These are phyloP conservation scores for Platygyra sinensis DNA, from an alignment of 64 coral and sea anemone genomes.

Conservation along the genomic window DNA sequence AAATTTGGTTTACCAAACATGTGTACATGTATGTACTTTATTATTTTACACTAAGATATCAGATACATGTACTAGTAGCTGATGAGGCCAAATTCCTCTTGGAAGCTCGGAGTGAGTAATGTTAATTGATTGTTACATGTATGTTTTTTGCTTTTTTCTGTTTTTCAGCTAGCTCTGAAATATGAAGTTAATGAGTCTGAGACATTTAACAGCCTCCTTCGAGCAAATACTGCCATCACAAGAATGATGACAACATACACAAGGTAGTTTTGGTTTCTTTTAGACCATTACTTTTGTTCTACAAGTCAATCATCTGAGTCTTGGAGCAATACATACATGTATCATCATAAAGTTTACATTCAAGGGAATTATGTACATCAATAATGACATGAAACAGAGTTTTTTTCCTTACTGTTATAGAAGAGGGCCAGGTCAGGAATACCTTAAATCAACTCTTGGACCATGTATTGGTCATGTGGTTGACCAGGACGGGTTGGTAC, in stretches of 20 bases:
- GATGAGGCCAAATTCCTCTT: no score
- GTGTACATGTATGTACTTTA: no score
- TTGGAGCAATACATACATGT: no score
- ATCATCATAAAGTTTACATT: no score
- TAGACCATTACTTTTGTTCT: no score
- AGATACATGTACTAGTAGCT: no score
- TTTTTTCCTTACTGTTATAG: slow-evolving; percentile 15
- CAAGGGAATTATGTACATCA: no score
- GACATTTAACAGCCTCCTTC: slow-evolving; percentile 83
- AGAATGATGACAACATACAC: slow-evolving; percentile 99
- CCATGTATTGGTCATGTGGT: slow-evolving; percentile 66
- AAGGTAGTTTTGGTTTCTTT: slow-evolving; percentile 43
- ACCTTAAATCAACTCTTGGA: slow-evolving; percentile 84
- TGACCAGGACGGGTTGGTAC: slow-evolving; percentile 50
- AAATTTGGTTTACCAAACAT: no score
- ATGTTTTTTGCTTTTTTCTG: not conserved
- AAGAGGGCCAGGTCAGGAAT: slow-evolving; percentile 94
- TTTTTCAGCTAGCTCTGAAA: slow-evolving; percentile 76
- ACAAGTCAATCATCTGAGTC: no score
- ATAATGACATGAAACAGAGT: not conserved
- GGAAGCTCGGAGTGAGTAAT: no score
- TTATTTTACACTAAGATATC: no score
- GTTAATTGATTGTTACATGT: no score
- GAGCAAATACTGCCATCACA: slow-evolving; percentile 93
- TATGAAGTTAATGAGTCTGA: slow-evolving; percentile 93